Evolutionary conservation across 2,888 invertebrate genomes (phyloP), one percentile per base, ranked within the genome.

Genomic region (Mactromeris polynyma): DNA sequence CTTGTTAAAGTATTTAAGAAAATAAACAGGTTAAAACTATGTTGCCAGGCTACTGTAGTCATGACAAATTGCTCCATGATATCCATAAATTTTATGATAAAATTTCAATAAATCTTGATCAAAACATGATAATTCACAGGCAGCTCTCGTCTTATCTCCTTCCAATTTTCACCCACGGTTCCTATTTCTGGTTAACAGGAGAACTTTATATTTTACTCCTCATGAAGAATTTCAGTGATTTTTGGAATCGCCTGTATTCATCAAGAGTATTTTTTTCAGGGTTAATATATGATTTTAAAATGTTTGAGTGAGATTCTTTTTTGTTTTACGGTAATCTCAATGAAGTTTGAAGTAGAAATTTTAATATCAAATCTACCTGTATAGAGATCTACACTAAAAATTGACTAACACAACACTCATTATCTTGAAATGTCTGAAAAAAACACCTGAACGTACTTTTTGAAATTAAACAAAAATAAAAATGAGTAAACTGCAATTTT

Each of bases 41-140:
- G 73, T 79, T 79, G 42, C 79, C 81, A 81, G 81, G 36, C 19
- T 33, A 81, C 54, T 7, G 19, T 14, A 36, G 14, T 54, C 69
- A 40, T 69, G 83, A 83, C 83, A 83, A 83, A 83, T 69, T 83
- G 42, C 26, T 64, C 69, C 83, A 69, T 69, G 69, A 83, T 69
- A 64, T 26, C 58, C 69, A 69, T 21, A 42, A 40, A 83, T 40
- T 40, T 83, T 58, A 40, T 83, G 83, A 83, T 83, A 83, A 83
- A 40, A 58, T 36, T 42, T 64, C 64, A 73, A 69, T 83, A 83
- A 83, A 83, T 83, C 83, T 69, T 73, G 33, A 83, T 83, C 58
- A 58, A 42, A 40, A 64, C 83, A 83, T 83, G 83, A 83, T 58
- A 69, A 83, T 26, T 40, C 40, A 54, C 83, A 83, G 54, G n/a